phyloP scores from a whole-genome alignment of 2,113 vertebrate genomes.

The Microtus montanus region DNA sequence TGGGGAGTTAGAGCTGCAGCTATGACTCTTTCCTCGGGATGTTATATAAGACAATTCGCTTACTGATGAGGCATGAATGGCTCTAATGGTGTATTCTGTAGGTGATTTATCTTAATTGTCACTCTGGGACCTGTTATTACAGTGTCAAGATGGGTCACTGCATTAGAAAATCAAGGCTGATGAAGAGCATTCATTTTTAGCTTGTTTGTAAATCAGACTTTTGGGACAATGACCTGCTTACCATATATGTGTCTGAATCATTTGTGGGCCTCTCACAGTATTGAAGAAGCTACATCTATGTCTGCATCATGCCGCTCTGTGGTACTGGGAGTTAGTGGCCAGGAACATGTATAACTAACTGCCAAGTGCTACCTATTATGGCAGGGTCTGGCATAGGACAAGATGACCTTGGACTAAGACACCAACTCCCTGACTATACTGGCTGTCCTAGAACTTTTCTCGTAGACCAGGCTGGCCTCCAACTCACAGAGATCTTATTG shows the following conservation, averaged over 20 bases:
- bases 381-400: fast-evolving
- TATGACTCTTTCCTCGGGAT: conserved; percentile 85
- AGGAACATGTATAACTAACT: neutral
- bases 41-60: conserved; percentile 90
- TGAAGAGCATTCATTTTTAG: conserved; percentile 89
- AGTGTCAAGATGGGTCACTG: conserved; percentile 92
- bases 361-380: too few relatives aligned
- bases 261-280: conserved; percentile 57
- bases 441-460: neutral
- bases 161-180: conserved; percentile 93
- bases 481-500: neutral
- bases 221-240: conserved; percentile 86
- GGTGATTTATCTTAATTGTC: conserved; percentile 97
- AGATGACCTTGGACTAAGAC: fast-evolving
- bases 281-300: neutral
- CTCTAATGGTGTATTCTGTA: conserved; percentile 89
- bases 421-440: neutral
- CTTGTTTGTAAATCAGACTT: conserved; percentile 91
- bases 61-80: conserved; percentile 95
- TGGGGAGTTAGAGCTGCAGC: conserved; percentile 52
- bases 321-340: neutral
- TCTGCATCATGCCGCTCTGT: neutral
- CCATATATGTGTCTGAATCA: conserved; percentile 70
- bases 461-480: neutral
- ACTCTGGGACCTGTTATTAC: conserved; percentile 92